phyloP scores from a whole-genome alignment of 2,888 invertebrate species.

The Leptodirus hochenwartii region DNA sequence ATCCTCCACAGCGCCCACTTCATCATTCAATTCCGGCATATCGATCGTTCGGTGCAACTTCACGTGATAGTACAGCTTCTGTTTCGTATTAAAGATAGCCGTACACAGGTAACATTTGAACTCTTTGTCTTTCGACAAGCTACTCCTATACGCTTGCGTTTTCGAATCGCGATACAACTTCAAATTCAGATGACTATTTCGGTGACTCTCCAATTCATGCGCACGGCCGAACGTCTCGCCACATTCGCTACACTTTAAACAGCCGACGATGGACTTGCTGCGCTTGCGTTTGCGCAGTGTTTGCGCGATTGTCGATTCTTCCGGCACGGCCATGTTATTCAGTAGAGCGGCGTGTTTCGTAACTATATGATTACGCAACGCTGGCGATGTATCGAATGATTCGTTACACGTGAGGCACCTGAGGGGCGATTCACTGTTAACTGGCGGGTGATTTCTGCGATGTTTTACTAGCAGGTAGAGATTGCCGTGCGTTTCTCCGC shows the following conservation, averaged over 20 bases:
- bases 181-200: conserved; percentile 44
- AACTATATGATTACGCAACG: conserved; percentile 37
- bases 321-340: conserved; percentile 17
- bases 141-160: conserved; percentile 36
- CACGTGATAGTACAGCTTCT: conserved; percentile 21
- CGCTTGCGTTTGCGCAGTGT: no score
- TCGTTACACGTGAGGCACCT: conserved; percentile 41
- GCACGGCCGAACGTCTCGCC: conserved; percentile 40
- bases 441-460: no score
- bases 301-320: no score
- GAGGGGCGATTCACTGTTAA: conserved; percentile 31
- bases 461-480: no score
- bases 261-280: conserved; percentile 20
- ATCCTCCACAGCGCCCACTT: conserved; percentile 24
- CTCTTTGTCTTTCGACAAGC: conserved; percentile 22
- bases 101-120: conserved; percentile 35
- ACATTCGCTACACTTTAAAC: conserved; percentile 41
- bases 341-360: conserved; percentile 15
- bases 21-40: conserved; percentile 24
- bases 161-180: conserved; percentile 47
- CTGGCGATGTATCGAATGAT: conserved; percentile 34
- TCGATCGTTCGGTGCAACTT: conserved; percentile 16
- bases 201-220: conserved; percentile 42
- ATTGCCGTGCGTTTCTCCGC: no score
- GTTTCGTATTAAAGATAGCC: conserved; percentile 33